Evolutionary conservation across 2,797 vertebrate genomes (phyloP), one percentile per base, ranked within the genome.

Genomic region (Oreochromis mossambicus): DNA sequence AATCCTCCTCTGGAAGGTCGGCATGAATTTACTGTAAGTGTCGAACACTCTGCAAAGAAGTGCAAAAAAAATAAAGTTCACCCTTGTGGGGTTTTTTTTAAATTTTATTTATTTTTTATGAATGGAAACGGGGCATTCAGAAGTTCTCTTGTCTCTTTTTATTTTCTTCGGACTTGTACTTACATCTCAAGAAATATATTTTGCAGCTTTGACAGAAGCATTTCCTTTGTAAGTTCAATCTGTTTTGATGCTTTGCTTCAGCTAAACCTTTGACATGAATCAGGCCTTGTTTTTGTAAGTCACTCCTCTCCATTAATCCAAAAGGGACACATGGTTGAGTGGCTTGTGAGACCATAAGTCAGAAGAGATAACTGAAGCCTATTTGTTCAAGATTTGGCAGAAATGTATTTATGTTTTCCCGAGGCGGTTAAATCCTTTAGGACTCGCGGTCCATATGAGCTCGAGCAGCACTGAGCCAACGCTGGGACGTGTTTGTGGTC

Each of bases 191-290:
- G 84, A 82, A 79, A 79, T 36, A 36, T 54, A 66, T 63, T 75
- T 26, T 83, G 24, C 43, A 58, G 82, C 75, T 66, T 84, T 84
- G 82, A 88, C 84, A 66, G 46, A 66, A 79, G 34, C 80, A 32
- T 55, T 26, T 63, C 26, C 26, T n/a, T 50, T 61, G 48, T 24
- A 36, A 56, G 80, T 17, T 83, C 70, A 54, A 9, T 84, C 80
- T 85, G 89, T 87, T 91, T 85, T 85, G 88, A 93, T 81, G 85
- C 54, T 83, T 87, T 36, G 13, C 78, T 68, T 82, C 73, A 83
- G 61, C 79, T 83, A 80, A 86, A 91, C 83, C 73, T 86, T 84
- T 90, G 81, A 89, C 86, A 84, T 87, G 78, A 93, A 88, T 89
- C 77, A 61, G 81, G 43, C 77, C 84, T 87, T 87, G 78, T 91